phyloP scores from a whole-genome alignment of 2,113 vertebrate species.

The Arizona elegans region DNA sequence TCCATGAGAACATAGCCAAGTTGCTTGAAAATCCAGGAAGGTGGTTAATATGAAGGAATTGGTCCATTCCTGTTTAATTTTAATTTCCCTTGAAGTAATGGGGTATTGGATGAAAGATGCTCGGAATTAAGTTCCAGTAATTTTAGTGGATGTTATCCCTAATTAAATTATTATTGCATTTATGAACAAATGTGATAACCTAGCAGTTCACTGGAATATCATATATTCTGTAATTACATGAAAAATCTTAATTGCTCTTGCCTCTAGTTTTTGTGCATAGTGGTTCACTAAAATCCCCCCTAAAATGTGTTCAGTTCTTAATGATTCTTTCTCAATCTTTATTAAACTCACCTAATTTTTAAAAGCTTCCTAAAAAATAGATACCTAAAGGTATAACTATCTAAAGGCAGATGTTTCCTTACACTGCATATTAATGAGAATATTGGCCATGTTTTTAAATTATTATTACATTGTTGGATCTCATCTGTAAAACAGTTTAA shows the following conservation, averaged over 20 bases:
- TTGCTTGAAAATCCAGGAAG: not conserved
- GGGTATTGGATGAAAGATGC: not conserved
- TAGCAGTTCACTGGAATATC: not conserved
- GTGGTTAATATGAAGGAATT: not conserved
- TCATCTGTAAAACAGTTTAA: not conserved
- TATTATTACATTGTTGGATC: constrained; percentile 4
- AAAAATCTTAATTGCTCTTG: not conserved
- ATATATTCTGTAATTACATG: not conserved
- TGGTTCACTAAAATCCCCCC: not conserved
- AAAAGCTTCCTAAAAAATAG: not conserved
- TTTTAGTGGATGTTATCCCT: not conserved
- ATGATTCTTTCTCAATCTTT: not conserved
- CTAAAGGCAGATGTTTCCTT: not conserved
- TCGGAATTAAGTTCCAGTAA: not conserved
- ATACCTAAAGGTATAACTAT: not conserved
- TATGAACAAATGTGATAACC: not conserved
- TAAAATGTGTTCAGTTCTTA: not conserved
- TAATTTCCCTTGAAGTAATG: not conserved
- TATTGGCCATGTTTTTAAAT: not conserved
- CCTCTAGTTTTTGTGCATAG: not conserved
- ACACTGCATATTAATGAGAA: constrained; percentile 16
- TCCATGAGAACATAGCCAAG: not conserved
- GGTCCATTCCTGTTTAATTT: not conserved
- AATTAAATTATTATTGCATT: not conserved
- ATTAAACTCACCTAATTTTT: not conserved